Conservation (phyloP, 2,888 invertebrate species). For the Acanthococcus lagerstroemiae region DNA sequence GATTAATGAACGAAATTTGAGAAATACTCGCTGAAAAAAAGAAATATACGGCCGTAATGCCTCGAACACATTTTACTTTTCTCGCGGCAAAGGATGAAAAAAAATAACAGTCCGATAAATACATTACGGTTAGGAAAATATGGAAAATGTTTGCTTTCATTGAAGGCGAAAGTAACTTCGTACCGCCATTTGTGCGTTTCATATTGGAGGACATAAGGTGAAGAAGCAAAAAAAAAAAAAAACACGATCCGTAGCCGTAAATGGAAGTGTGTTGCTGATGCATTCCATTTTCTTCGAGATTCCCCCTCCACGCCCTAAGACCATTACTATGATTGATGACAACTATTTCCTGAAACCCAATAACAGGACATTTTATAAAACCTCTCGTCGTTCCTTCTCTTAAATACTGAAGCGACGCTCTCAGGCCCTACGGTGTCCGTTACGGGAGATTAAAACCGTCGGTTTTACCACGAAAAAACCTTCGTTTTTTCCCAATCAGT, state of each 20-base stretch:
- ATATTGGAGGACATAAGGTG: constrained; percentile 18
- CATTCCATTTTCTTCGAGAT: constrained; percentile 25
- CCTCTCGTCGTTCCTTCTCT: constrained; percentile 11
- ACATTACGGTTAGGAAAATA: constrained; percentile 19
- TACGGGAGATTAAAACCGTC: constrained; percentile 11
- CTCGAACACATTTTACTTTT: neutral
- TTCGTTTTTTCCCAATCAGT: neutral
- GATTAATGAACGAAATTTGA: neutral
- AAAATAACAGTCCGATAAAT: constrained; percentile 18
- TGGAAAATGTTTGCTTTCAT: constrained; percentile 24
- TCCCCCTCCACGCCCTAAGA: neutral
- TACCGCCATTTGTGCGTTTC: constrained; percentile 3
- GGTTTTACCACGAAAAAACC: neutral
- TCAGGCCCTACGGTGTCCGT: neutral
- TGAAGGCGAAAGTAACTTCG: constrained; percentile 18
- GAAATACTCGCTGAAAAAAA: neutral
- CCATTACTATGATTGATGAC: constrained; percentile 27
- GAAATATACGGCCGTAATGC: neutral
- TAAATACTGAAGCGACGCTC: constrained; percentile 4
- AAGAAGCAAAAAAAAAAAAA: constrained; percentile 13
- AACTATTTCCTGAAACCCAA: constrained; percentile 24
- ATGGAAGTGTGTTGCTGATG: constrained; percentile 26
- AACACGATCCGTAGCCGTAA: constrained; percentile 19
- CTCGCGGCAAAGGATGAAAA: neutral
- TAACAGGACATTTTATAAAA: constrained; percentile 27